Base-by-base conservation (phyloP, 1,140 invertebrate genomes). In the Leucophenga varia region DNA sequence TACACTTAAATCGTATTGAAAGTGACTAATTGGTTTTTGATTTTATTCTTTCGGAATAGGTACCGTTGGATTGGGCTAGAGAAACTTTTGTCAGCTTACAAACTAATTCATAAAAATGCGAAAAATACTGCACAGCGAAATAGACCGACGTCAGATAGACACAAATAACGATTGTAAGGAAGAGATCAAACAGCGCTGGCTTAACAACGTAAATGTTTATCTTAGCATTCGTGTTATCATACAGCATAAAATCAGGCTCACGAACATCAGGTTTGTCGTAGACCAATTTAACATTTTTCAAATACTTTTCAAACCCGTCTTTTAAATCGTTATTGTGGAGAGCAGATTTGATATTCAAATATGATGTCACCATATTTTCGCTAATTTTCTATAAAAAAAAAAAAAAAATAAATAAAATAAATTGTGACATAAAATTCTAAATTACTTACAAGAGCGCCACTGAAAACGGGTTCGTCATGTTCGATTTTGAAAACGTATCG, bases 131-230 rank as follows among this genome's bases (percentile, higher is more conserved):
- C 37, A 95, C 84, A 36, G 86, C 79, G 35, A 93, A 80, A 75
- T 96, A 98, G 9, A 97, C 81, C 6, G 86, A 52, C 22, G 81
- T 81, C 36, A 98, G 79, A 74, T 98, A 98, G 7, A 83, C 77
- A 28, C 85, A 79, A 67, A 98, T 97, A 21, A 84, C 83, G 47
- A 92, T 68, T 7, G 93, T 95, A 2, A 98, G 81, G 54, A 98
- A 88, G 30, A 98, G 84, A 82, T 98, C 95, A 79, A 98, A 98
- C 35, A 97, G 85, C 18, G 95, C 95, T 54, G 95, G 95, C 72
- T 98, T 98, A 4, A 98, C 95, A 78, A 89, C 92, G 76, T 96
- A 97, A 36, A 95, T 86, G 76, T 90, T 90, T 55, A 97, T 82
- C 25, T 77, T 81, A 4, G 90, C 87, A 60, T 82, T 82, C 1